Evolutionary conservation across 2,797 vertebrate species (phyloP).

Genomic region (Melanotaenia parkinsoni): DNA sequence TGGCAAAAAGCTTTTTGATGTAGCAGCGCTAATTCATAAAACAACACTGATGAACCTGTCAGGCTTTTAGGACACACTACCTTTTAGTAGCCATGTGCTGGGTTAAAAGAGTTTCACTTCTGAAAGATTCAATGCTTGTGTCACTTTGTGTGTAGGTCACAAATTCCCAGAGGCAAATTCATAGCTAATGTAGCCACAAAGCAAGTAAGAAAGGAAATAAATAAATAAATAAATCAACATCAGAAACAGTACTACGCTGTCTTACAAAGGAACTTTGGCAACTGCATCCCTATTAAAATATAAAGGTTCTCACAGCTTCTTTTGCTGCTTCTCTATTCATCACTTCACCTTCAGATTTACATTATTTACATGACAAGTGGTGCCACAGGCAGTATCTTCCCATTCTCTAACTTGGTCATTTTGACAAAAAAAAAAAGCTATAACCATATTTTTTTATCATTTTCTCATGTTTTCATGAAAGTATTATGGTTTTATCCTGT

Average conservation of each 20-base stretch:
- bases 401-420: constrained; percentile 1
- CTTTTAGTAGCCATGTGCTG: constrained; percentile 92
- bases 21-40: constrained; percentile 97
- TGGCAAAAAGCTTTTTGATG: constrained; percentile 97
- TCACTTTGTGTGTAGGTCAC: constrained; percentile 6
- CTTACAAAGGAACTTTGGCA: neutral
- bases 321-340: no score
- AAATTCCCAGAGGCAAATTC: constrained; percentile 32
- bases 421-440: neutral
- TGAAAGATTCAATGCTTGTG: constrained; percentile 68
- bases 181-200: constrained; percentile 15
- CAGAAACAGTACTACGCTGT: constrained; percentile 11
- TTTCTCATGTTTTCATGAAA: no score
- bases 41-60: constrained; percentile 97
- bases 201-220: no score
- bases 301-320: no score
- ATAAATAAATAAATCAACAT: constrained; percentile 5
- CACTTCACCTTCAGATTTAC: no score
- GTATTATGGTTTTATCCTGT: no score
- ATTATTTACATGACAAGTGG: no score
- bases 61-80: constrained; percentile 94
- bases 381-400: neutral
- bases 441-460: neutral
- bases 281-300: neutral
- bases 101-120: constrained; percentile 90